Evolutionary conservation across 2,797 vertebrate species (phyloP).

Genomic region (Yasuhikotakia modesta): DNA sequence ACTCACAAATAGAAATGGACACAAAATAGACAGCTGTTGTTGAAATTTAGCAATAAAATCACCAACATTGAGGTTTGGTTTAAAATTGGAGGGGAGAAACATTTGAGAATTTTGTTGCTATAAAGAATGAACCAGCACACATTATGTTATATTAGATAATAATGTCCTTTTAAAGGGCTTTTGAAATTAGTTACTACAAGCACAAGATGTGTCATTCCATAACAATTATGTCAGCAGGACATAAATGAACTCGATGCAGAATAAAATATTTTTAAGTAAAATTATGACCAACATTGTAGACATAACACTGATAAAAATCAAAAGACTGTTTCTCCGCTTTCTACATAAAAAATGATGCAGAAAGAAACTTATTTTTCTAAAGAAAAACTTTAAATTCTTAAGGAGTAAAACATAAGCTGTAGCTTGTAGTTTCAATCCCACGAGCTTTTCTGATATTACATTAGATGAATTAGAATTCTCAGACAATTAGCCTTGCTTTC

Average conservation of each 20-base stretch:
- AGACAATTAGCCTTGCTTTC: constrained; percentile 13
- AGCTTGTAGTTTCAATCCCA: constrained; percentile 20
- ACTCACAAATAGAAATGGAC: not conserved
- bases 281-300: too few relatives aligned
- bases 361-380: not conserved
- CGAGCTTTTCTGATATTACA: constrained; percentile 3
- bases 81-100: not conserved
- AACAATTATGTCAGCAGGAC: not conserved
- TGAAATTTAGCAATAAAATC: not conserved
- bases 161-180: constrained; percentile 1
- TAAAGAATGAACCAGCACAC: not conserved
- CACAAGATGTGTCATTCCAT: not conserved
- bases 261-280: too few relatives aligned
- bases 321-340: not conserved
- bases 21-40: not conserved
- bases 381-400: not conserved
- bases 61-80: not conserved
- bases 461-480: constrained; percentile 25
- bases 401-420: constrained; percentile 11
- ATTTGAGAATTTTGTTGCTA: not conserved
- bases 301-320: not conserved
- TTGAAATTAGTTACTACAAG: not conserved
- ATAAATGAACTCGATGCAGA: not conserved
- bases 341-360: constrained; percentile 12
- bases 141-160: not conserved